These are phyloP conservation scores for Chrysolina oricalcia DNA, from an alignment of 2,888 invertebrate genomes.

Conservation along the genomic window DNA sequence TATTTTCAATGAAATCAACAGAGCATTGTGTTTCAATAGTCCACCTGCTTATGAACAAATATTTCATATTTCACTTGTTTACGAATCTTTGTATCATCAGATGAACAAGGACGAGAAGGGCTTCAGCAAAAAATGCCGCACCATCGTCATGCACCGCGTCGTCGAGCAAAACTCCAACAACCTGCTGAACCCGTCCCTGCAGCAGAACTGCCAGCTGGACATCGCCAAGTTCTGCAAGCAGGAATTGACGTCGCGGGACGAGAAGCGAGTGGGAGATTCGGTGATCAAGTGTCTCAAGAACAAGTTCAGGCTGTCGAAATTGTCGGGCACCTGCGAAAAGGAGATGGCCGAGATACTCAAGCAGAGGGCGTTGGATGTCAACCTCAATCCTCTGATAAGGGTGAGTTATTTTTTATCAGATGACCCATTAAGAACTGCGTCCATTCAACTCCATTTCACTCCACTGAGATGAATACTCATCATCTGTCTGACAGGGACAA, in stretches of 20 bases:
- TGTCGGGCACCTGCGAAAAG: slow-evolving; percentile 85
- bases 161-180: slow-evolving; percentile 93
- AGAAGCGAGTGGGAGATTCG: slow-evolving; percentile 85
- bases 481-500: too few relatives aligned
- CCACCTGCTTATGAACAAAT: too few relatives aligned
- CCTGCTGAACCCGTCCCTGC: slow-evolving; percentile 89
- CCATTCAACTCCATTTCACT: too few relatives aligned
- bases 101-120: slow-evolving; percentile 82
- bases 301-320: slow-evolving; percentile 83
- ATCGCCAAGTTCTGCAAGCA: slow-evolving; percentile 79
- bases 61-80: slow-evolving; percentile 46
- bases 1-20: too few relatives aligned
- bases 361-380: slow-evolving; percentile 92
- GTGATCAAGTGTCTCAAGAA: slow-evolving; percentile 88
- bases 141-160: slow-evolving; percentile 89
- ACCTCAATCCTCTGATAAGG: slow-evolving; percentile 87
- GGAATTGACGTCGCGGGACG: slow-evolving; percentile 66
- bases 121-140: slow-evolving; percentile 89
- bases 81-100: slow-evolving; percentile 66
- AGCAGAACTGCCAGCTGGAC: slow-evolving; percentile 86
- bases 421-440: too few relatives aligned
- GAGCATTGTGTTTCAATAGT: too few relatives aligned
- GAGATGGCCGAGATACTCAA: slow-evolving; percentile 88
- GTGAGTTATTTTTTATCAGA: slow-evolving; percentile 13
- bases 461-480: too few relatives aligned